Evolutionary conservation across 2,888 invertebrate genomes (phyloP), one percentile per base, ranked within the genome.

Genomic region (Eristalis pertinax): DNA sequence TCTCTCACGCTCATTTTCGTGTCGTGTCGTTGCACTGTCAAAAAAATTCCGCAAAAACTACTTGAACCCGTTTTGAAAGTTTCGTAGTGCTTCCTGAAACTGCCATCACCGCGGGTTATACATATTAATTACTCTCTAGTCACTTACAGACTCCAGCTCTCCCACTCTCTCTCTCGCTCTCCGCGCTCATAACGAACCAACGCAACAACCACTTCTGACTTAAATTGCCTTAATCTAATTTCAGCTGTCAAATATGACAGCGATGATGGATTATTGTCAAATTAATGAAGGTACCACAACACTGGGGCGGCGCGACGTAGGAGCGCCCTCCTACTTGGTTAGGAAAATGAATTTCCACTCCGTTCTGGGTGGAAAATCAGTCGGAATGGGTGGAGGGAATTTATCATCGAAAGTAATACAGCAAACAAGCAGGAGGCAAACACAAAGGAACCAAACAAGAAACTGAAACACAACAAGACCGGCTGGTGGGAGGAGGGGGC

Each of bases 181-280:
- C 43, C 11, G 41, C 60, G 3, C n/a, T 38, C 56, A 7, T 24
- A 32, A 38, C 69, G 43, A 60, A 8, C 19, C 50, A 19, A 50
- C 19, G 50, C 50, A 50, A 50, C 81, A 69, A 64, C 64, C 69
- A 67, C 64, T 73, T 76, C 70, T 60, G 76, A 70, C 70, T 70
- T 77, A 58, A 82, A 76, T 76, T 65, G 65, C 60, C 72, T 82
- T 76, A 82, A 82, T 82, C 76, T 76, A 76, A 82, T 82, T 82
- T 76, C n/a, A 22, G 41, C 70, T 82, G 82, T 76, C 82, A 84
- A 24, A 69, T 84, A 79, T 79, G 83, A 84, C 75, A 84, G 79
- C 38, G 50, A 83, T 87, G 86, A 87, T 67, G 83, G 78, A 87
- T 83, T 83, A 67, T 79, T 87, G 78, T 75, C 78, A 79, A 84